phyloP scores from a whole-genome alignment of 2,113 vertebrate species.

The Lycaon pictus region DNA sequence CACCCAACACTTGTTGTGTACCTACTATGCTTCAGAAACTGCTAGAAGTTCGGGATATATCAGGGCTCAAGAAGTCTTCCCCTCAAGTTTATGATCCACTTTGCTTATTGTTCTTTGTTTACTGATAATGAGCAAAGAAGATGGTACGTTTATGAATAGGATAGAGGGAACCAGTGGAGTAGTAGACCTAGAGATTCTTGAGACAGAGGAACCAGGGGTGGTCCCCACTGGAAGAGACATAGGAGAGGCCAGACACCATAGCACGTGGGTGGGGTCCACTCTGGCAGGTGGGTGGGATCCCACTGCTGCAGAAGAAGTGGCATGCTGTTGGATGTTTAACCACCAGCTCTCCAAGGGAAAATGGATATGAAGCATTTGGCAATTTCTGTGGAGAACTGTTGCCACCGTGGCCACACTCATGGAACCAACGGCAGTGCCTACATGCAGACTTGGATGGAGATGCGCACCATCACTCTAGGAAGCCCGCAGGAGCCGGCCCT shows the following conservation, averaged over 20 bases:
- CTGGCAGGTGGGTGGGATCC: not conserved
- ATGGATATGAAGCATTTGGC: fast-evolving
- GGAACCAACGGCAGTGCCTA: not conserved
- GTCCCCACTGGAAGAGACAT: not conserved
- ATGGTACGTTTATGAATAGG: not conserved
- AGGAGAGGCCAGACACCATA: not conserved
- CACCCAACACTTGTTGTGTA: fast-evolving
- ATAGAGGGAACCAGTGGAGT: fast-evolving
- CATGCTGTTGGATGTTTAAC: fast-evolving
- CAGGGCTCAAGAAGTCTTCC: no score
- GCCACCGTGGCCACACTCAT: not conserved
- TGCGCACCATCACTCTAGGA: fast-evolving
- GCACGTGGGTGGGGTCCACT: fast-evolving
- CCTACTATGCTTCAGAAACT: not conserved
- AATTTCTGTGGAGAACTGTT: not conserved
- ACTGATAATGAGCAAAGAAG: not conserved
- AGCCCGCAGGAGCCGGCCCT: fast-evolving
- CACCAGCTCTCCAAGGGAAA: fast-evolving
- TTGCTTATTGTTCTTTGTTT: not conserved
- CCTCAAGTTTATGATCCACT: fast-evolving
- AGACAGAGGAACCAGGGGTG: not conserved
- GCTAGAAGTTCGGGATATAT: not conserved
- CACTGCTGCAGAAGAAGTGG: fast-evolving
- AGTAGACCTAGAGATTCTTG: not conserved
- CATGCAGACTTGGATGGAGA: not conserved